These are phyloP conservation scores for Cephus pygmeus DNA, from an alignment of 2,888 invertebrate genomes.

Conservation along the genomic window DNA sequence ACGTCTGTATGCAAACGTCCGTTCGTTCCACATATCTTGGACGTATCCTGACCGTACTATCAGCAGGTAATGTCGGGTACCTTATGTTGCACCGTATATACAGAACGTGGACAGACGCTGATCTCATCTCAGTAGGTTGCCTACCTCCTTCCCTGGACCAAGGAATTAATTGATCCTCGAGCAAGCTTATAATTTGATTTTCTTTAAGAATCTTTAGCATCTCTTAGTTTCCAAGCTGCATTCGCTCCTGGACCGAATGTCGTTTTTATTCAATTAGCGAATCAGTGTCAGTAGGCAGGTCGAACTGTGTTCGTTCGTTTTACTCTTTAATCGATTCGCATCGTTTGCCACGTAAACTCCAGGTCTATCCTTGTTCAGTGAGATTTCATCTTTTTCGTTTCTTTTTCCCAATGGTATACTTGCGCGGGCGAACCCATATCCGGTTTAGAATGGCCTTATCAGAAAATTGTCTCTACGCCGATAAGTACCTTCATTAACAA, in stretches of 20 bases:
- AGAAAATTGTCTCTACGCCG: neutral
- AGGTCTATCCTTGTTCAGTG: neutral
- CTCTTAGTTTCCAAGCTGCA: too few relatives aligned
- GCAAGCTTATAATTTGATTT: neutral
- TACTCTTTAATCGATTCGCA: neutral
- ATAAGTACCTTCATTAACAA: neutral
- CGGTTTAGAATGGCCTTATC: neutral
- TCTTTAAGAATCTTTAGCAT: neutral
- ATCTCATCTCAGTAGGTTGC: neutral
- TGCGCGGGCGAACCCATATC: neutral
- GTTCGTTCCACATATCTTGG: slow-evolving; percentile 26
- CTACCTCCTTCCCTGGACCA: neutral
- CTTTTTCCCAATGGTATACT: neutral
- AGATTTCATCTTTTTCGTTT: neutral
- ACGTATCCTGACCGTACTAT: slow-evolving; percentile 1
- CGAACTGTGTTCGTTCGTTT: neutral
- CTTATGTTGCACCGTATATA: neutral
- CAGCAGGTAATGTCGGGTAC: neutral
- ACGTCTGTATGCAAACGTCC: slow-evolving; percentile 22
- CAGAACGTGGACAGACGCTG: neutral
- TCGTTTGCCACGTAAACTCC: neutral
- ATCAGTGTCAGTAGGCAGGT: neutral
- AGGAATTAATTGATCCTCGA: neutral
- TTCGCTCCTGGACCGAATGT: neutral
- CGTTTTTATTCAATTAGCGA: neutral